A percentile compares a stretch with the other conserved stretches of the same genome.
Evolutionary conservation across 1,140 invertebrate genomes (phyloP).

Genomic region (Pemphigus obesinymphae): DNA sequence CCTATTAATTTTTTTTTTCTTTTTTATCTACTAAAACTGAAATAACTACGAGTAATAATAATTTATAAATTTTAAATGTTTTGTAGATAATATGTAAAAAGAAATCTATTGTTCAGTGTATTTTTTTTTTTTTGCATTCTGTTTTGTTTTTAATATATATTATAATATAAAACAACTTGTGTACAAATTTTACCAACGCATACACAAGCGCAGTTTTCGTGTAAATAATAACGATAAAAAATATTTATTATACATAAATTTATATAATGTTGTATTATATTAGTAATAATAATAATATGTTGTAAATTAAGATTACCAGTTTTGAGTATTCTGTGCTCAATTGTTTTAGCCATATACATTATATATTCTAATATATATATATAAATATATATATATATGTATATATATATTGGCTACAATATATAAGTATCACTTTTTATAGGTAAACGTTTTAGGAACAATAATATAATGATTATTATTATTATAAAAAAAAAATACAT

Average conservation of each 20-base stretch:
- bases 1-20: neutral
- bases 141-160: neutral
- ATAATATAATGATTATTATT: slow-evolving; percentile 6
- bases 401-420: too few relatives aligned
- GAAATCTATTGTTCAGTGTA: neutral
- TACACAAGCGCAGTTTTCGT: neutral
- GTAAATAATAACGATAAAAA: neutral
- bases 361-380: too few relatives aligned
- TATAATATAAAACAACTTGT: neutral
- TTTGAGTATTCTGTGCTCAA: slow-evolving; percentile 31
- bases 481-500: neutral
- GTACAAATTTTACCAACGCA: neutral
- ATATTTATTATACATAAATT: slow-evolving; percentile 3
- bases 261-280: neutral
- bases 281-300: slow-evolving; percentile 20
- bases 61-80: neutral
- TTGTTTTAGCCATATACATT: slow-evolving; percentile 16
- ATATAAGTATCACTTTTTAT: slow-evolving; percentile 23
- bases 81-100: slow-evolving; percentile 11
- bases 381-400: too few relatives aligned
- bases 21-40: neutral
- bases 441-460: slow-evolving; percentile 16
- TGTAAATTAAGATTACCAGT: slow-evolving; percentile 30
- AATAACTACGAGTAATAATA: slow-evolving; percentile 12
- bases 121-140: too few relatives aligned